Evolutionary conservation across 2,888 invertebrate genomes (phyloP).

Genomic region (Adela reaumurella): DNA sequence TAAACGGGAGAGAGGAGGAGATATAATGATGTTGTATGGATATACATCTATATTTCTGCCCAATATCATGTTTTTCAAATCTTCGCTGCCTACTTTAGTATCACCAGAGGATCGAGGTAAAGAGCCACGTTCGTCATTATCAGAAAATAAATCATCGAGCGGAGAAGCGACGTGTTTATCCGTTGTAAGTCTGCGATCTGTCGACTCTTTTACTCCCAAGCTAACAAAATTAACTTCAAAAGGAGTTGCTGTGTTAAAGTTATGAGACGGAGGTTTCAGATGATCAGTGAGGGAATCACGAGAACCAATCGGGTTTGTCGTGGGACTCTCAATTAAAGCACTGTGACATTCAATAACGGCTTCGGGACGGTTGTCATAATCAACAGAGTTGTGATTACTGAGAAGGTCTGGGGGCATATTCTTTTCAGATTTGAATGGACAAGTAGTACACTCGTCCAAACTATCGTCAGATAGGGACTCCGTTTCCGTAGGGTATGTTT

Average conservation of each 20-base stretch:
- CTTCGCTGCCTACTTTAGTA: conserved; percentile 10
- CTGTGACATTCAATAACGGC: background rate
- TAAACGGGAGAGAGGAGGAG: conserved; percentile 35
- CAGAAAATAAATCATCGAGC: conserved; percentile 28
- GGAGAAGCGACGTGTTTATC: no score
- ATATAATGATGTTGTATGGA: conserved; percentile 42
- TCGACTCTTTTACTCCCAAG: no score
- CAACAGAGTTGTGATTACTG: conserved; percentile 53
- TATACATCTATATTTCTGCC: conserved; percentile 33
- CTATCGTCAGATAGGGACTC: conserved; percentile 52
- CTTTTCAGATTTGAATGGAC: conserved; percentile 15
- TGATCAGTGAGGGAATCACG: no score
- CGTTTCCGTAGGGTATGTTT: conserved; percentile 41
- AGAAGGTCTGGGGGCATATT: conserved; percentile 54
- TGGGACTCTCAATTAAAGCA: no score
- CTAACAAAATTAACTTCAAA: no score
- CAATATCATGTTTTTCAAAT: conserved; percentile 38
- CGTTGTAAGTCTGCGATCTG: no score
- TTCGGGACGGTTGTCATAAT: conserved; percentile 16
- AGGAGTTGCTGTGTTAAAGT: no score
- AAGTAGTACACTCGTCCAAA: conserved; percentile 21
- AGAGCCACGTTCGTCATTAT: conserved; percentile 22
- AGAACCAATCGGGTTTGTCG: no score
- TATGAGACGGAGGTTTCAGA: no score
- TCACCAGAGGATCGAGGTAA: conserved; percentile 26